A percentile compares a stretch with the other conserved stretches of the same genome.
Evolutionary conservation across 2,888 invertebrate species (phyloP).

Genomic region (Drosophila rellima): DNA sequence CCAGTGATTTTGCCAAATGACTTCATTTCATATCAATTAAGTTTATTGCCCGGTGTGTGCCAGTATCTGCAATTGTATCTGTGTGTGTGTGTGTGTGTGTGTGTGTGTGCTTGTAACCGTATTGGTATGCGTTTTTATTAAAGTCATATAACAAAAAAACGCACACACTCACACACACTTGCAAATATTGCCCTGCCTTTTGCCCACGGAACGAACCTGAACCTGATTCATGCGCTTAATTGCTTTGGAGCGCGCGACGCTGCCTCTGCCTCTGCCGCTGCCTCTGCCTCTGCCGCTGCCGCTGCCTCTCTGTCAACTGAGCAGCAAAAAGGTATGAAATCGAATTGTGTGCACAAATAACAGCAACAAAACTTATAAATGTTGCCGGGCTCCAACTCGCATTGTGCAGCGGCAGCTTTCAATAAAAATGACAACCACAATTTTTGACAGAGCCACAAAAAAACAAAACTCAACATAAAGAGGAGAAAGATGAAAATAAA

Average conservation of each 20-base stretch:
- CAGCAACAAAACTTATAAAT: slow-evolving; percentile 66
- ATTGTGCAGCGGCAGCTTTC: slow-evolving; percentile 55
- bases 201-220: slow-evolving; percentile 67
- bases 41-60: slow-evolving; percentile 72
- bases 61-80: slow-evolving; percentile 14
- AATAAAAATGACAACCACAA: slow-evolving; percentile 70
- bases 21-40: slow-evolving; percentile 85
- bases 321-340: slow-evolving; percentile 72
- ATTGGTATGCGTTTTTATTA: slow-evolving; percentile 50
- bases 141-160: slow-evolving; percentile 49
- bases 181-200: slow-evolving; percentile 61
- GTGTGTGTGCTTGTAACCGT: slow-evolving; percentile 26
- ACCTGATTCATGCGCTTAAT: slow-evolving; percentile 83
- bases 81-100: slow-evolving; percentile 13
- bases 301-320: slow-evolving; percentile 18
- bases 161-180: slow-evolving; percentile 19
- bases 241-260: slow-evolving; percentile 81
- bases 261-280: slow-evolving; percentile 29
- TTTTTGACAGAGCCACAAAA: slow-evolving; percentile 60
- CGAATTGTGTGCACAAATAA: slow-evolving; percentile 74
- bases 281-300: slow-evolving; percentile 28
- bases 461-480: slow-evolving; percentile 18
- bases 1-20: slow-evolving; percentile 83
- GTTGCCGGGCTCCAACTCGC: slow-evolving; percentile 34
- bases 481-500: slow-evolving; percentile 3